Evolutionary conservation across 2,888 invertebrate species (phyloP).

Genomic region (Eumerus sabulonum): DNA sequence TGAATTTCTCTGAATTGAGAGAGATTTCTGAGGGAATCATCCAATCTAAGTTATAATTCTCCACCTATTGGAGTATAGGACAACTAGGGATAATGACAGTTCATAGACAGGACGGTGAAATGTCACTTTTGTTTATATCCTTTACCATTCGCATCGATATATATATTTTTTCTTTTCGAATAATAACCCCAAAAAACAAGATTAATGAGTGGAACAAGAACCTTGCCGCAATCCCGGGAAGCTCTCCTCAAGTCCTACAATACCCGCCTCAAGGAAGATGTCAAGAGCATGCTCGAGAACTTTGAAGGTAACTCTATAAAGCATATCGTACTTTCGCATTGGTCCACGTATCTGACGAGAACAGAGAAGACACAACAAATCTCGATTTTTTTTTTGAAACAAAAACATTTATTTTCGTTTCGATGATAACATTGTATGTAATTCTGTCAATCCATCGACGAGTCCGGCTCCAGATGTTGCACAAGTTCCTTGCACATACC

Average conservation of each 20-base stretch:
- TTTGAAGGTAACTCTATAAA: conserved; percentile 87
- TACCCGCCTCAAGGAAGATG: conserved; percentile 95
- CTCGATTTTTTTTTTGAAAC: too few relatives aligned
- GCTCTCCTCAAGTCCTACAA: conserved; percentile 96
- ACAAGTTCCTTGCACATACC: conserved; percentile 70
- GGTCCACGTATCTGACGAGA: conserved; percentile 8
- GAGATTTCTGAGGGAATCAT: too few relatives aligned
- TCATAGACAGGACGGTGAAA: not conserved
- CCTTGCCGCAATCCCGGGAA: conserved; percentile 95
- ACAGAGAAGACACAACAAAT: too few relatives aligned
- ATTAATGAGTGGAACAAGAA: conserved; percentile 79
- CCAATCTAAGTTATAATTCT: too few relatives aligned
- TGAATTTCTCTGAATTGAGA: too few relatives aligned
- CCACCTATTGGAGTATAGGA: conserved; percentile 5
- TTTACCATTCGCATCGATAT: too few relatives aligned
- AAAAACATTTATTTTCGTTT: conserved; percentile 59
- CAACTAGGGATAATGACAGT: conserved; percentile 15
- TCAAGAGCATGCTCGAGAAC: conserved; percentile 98
- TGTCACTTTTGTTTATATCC: conserved; percentile 37
- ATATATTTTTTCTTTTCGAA: too few relatives aligned
- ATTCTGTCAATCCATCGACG: conserved; percentile 69
- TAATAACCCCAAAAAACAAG: conserved; percentile 6
- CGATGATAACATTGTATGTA: conserved; percentile 68
- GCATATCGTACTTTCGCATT: too few relatives aligned
- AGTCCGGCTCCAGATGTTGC: conserved; percentile 69